Conservation (phyloP, 2,888 invertebrate species). For the Aphrophora alni region DNA sequence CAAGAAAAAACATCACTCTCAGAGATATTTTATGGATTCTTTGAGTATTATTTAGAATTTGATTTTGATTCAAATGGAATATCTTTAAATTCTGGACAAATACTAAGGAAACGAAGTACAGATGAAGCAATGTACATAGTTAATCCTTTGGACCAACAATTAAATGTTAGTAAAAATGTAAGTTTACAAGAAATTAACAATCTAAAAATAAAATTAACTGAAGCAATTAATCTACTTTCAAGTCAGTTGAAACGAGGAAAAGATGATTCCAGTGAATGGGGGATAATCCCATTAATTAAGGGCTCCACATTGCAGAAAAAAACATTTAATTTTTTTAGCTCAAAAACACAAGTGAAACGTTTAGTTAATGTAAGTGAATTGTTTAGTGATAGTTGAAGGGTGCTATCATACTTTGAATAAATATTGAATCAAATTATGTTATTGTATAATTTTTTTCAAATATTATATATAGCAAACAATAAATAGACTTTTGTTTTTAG, state of each 20-base stretch:
- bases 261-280: not conserved
- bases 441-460: too few species aligned
- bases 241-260: not conserved
- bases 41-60: slow-evolving; percentile 79
- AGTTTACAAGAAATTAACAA: slow-evolving; percentile 73
- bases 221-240: not conserved
- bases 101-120: slow-evolving; percentile 70
- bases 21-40: slow-evolving; percentile 74
- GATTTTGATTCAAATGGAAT: slow-evolving; percentile 69
- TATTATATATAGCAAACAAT: too few species aligned
- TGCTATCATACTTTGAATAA: too few species aligned
- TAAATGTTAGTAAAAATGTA: slow-evolving; percentile 89
- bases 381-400: not conserved
- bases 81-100: slow-evolving; percentile 72
- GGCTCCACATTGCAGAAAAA: not conserved
- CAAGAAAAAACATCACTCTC: not conserved
- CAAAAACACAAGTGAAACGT: not conserved
- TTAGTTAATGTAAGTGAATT: not conserved
- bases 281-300: not conserved
- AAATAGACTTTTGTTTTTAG: too few species aligned
- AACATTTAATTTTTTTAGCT: not conserved
- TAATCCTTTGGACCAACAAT: slow-evolving; percentile 79
- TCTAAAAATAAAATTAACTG: slow-evolving; percentile 55
- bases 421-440: too few species aligned
- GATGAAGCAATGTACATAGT: slow-evolving; percentile 77